Conservation (phyloP, 1,140 invertebrate species). For the Saccostrea cuccullata region DNA sequence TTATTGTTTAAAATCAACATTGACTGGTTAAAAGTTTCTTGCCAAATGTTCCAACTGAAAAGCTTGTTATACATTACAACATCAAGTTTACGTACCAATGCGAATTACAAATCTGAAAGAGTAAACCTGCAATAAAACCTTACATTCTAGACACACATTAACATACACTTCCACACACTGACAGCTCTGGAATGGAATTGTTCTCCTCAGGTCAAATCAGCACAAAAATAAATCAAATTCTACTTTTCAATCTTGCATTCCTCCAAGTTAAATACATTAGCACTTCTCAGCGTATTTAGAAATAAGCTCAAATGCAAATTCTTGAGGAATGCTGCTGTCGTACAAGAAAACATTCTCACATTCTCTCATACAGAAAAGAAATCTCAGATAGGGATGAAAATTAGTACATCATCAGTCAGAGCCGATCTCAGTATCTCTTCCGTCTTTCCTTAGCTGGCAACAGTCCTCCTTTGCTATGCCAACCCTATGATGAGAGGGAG, state of each 20-base stretch:
- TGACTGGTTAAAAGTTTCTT: neutral
- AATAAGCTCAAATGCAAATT: neutral
- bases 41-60: neutral
- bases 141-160: neutral
- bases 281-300: neutral
- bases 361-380: neutral
- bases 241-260: neutral
- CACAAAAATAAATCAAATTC: neutral
- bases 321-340: neutral
- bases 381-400: slow-evolving; percentile 21
- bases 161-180: neutral
- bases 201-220: neutral
- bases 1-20: neutral
- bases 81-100: slow-evolving; percentile 35
- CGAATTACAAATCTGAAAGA: slow-evolving; percentile 26
- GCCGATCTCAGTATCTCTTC: slow-evolving; percentile 34
- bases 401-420: slow-evolving; percentile 35
- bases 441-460: slow-evolving; percentile 29
- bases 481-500: slow-evolving; percentile 58
- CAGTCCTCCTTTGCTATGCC: slow-evolving; percentile 18
- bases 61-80: slow-evolving; percentile 37
- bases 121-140: slow-evolving; percentile 15
- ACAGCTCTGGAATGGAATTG: neutral
- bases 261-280: neutral
- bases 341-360: slow-evolving; percentile 5